These are phyloP conservation scores for Halictus rubicundus DNA, from an alignment of 1,140 invertebrate species.

Conservation along the genomic window DNA sequence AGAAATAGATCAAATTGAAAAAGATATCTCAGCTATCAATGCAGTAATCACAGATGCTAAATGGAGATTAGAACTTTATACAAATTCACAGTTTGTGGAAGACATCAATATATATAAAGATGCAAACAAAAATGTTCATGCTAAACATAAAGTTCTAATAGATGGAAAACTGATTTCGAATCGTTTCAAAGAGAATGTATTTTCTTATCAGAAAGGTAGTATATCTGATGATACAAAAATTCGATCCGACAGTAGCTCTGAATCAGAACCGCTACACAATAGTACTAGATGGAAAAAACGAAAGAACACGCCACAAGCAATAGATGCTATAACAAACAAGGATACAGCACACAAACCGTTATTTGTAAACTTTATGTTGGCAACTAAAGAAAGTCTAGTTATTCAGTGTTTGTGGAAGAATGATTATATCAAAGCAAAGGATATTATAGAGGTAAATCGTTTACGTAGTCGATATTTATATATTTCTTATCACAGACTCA, in stretches of 20 bases:
- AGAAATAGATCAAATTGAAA: conserved; percentile 53
- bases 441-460: conserved; percentile 71
- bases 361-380: conserved; percentile 72
- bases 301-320: conserved; percentile 19
- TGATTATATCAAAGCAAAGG: conserved; percentile 68
- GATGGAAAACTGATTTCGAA: conserved; percentile 53
- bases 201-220: conserved; percentile 64
- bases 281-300: conserved; percentile 58
- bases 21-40: conserved; percentile 53
- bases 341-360: conserved; percentile 47
- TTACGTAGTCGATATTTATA: conserved; percentile 53
- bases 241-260: conserved; percentile 68
- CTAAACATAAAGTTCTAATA: conserved; percentile 6
- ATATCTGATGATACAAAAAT: conserved; percentile 63
- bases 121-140: background rate
- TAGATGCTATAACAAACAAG: conserved; percentile 36
- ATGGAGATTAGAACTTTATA: conserved; percentile 72
- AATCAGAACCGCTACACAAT: conserved; percentile 55
- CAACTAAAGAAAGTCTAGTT: conserved; percentile 70
- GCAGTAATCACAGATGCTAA: conserved; percentile 63
- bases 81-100: conserved; percentile 61
- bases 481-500: conserved; percentile 67
- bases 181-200: conserved; percentile 44
- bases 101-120: conserved; percentile 41
- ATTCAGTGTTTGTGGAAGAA: conserved; percentile 73